Conservation (phyloP, 2,113 vertebrate genomes). For the Oreochromis tanganicae region DNA sequence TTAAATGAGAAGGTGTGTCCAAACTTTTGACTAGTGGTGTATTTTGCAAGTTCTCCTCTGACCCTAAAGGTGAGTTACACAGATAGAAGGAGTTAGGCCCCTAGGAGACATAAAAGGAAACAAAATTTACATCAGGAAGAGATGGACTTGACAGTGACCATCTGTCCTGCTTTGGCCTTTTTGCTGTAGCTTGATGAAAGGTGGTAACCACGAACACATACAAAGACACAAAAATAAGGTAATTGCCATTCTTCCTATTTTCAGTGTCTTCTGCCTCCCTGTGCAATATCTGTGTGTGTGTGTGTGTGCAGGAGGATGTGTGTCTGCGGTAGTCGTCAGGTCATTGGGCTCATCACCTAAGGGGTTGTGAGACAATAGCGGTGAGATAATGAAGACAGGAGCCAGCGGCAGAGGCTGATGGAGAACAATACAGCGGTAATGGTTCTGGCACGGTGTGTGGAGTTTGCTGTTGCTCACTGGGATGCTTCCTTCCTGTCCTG, state of each 20-base stretch:
- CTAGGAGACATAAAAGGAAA: neutral
- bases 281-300: neutral
- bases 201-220: neutral
- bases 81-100: neutral
- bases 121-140: constrained; percentile 9
- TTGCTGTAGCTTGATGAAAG: constrained; percentile 21
- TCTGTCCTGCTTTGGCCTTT: constrained; percentile 35
- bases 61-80: neutral
- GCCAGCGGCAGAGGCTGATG: constrained; percentile 10
- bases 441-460: constrained; percentile 16
- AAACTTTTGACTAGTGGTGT: neutral
- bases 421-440: constrained; percentile 59
- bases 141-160: constrained; percentile 29
- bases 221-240: neutral
- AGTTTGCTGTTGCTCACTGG: constrained; percentile 38
- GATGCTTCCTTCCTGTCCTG: constrained; percentile 56
- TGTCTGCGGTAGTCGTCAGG: neutral
- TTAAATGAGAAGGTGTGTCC: neutral
- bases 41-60: neutral
- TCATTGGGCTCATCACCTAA: constrained; percentile 46
- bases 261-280: constrained; percentile 1
- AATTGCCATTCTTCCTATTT: neutral
- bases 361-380: constrained; percentile 40
- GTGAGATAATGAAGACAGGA: constrained; percentile 50
- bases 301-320: neutral